Evolutionary conservation across 2,888 invertebrate species (phyloP), one percentile per base, ranked within the genome.

Genomic region (Phortica magna): DNA sequence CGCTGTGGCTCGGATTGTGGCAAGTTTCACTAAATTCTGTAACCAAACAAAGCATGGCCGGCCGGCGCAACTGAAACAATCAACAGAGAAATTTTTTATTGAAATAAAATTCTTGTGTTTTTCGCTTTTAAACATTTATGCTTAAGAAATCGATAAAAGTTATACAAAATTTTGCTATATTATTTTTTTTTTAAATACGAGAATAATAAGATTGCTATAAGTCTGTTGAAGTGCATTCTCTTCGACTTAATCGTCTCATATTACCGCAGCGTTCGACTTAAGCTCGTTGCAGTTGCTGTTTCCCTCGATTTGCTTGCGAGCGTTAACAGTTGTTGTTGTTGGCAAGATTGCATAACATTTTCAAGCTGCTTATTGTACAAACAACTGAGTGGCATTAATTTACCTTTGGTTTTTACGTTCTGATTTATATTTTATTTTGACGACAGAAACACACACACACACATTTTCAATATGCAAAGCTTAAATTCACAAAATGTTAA

Each of bases 351-450:
- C 14, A 72, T 68, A 61, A 82, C 75, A 61, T 78, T 22, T 17
- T 67, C 84, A 84, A 84, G 77, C 83, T 79, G 84, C 81, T 84
- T 84, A 86, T 68, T 68, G 22, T n/a, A n/a, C n/a, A n/a, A n/a
- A n/a, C n/a, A n/a, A n/a, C n/a, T n/a, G n/a, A n/a, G n/a, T 3
- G n/a, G 22, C 22, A 71, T 55, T 48, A 48, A 48, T 9, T 48
- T 12, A 12, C 10, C 48, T 48, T 48, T 48, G 48, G 7, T 12
- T 12, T 48, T 48, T 48, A 48, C 14, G 9, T 48, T 9, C 48
- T 48, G 48, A 9, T 48, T 14, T 12, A 48, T 48, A 31, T 48
- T 48, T 12, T 6, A 48, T 14, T 12, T 48, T 7, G 7, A 48
- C 48, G 9, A 48, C 48, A 14, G 7, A 48, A 2, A 12, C 48